These are phyloP conservation scores for Zelostemma sp. DNA, from an alignment of 1,140 invertebrate genomes.

Conservation along the genomic window DNA sequence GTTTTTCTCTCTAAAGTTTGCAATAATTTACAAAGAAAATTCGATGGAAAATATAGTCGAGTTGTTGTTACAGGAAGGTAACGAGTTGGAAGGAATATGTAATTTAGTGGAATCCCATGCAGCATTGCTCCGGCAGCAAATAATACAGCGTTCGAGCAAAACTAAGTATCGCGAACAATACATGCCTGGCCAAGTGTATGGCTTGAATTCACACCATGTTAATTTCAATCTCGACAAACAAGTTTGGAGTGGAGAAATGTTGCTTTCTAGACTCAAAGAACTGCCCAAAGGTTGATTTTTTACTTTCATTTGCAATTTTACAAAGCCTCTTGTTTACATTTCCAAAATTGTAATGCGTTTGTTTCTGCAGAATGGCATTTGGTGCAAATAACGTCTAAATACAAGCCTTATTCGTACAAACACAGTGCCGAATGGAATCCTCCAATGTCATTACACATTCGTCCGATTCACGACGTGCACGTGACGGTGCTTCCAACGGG, in stretches of 20 bases:
- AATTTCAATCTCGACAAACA: conserved; percentile 43
- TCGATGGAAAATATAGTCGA: conserved; percentile 5
- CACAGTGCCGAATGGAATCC: conserved; percentile 29
- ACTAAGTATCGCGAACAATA: conserved; percentile 38
- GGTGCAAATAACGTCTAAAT: conserved; percentile 72
- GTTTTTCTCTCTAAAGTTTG: conserved; percentile 9
- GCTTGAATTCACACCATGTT: conserved; percentile 48
- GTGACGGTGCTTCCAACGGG: conserved; percentile 71
- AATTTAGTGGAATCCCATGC: conserved; percentile 61
- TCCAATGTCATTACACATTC: conserved; percentile 42
- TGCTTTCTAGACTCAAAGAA: conserved; percentile 48
- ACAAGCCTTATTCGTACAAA: conserved; percentile 66
- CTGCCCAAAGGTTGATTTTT: conserved; percentile 55
- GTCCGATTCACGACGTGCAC: conserved; percentile 68
- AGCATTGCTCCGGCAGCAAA: conserved; percentile 55
- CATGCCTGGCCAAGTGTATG: conserved; percentile 31
- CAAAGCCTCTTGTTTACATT: conserved; percentile 10
- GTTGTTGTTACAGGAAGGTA: conserved; percentile 36
- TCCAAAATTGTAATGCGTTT: conserved; percentile 6
- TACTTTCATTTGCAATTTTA: conserved; percentile 10
- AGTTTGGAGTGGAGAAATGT: conserved; percentile 52
- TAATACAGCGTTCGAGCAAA: conserved; percentile 55
- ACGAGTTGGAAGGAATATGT: conserved; percentile 56
- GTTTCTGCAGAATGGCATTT: conserved; percentile 73
- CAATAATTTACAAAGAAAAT: conserved; percentile 8